These are phyloP conservation scores for Halocynthia aurantium DNA, from an alignment of 23 tunicate genomes.

Conservation along the genomic window DNA sequence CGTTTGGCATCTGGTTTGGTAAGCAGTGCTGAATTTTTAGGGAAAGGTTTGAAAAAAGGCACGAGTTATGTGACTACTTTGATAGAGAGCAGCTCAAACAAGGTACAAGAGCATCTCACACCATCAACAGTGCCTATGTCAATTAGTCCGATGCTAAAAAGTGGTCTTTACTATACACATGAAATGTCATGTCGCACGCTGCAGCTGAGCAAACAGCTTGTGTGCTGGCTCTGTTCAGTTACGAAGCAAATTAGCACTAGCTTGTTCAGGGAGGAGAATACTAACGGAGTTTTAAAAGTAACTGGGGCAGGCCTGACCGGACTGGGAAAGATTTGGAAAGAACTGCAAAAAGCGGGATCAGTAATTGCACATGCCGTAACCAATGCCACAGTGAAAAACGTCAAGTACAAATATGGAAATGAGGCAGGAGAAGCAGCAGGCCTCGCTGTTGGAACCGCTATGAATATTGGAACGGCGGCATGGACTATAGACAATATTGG, in stretches of 20 bases:
- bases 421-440: constrained; percentile 52
- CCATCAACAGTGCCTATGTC: constrained; percentile 27
- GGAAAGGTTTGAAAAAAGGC: constrained; percentile 47
- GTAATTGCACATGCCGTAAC: constrained; percentile 53
- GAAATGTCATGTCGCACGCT: constrained; percentile 26
- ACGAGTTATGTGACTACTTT: constrained; percentile 28
- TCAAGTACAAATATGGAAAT: constrained; percentile 51
- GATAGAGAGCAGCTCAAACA: constrained; percentile 30
- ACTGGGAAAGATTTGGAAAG: constrained; percentile 50
- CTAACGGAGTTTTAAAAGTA: constrained; percentile 28
- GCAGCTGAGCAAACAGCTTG: background rate
- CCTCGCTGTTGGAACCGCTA: constrained; percentile 51
- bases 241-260: constrained; percentile 22
- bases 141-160: constrained; percentile 43
- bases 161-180: constrained; percentile 48
- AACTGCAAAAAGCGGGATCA: constrained; percentile 46
- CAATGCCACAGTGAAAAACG: constrained; percentile 50
- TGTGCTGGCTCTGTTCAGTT: constrained; percentile 11
- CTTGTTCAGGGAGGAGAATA: background rate
- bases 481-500: constrained; percentile 60
- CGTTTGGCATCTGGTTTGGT: constrained; percentile 39
- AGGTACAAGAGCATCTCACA: constrained; percentile 21
- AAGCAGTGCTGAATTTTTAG: constrained; percentile 51
- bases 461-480: constrained; percentile 35
- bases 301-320: constrained; percentile 50